phyloP scores from a whole-genome alignment of 2,113 vertebrate genomes.

The Willisornis vidua region DNA sequence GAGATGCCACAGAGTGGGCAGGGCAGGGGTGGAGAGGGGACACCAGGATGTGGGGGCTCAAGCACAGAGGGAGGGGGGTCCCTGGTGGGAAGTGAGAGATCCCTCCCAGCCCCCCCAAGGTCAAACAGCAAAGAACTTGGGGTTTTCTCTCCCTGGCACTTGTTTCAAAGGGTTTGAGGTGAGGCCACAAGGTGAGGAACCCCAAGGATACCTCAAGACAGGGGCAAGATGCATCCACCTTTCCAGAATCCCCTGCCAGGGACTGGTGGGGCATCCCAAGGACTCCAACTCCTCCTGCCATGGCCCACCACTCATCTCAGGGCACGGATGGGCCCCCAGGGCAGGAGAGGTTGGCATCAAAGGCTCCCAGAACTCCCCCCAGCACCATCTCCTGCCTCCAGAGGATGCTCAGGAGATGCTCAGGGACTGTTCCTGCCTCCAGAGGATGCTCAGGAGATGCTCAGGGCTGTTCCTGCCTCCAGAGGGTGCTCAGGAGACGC shows the following conservation, averaged over 20 bases:
- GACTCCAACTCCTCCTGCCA: not conserved
- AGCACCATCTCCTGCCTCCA: not conserved
- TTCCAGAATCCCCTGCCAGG: not conserved
- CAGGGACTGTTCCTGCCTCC: too few relatives aligned
- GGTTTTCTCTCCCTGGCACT: not conserved
- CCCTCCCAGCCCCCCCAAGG: rapidly evolving
- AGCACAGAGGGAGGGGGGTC: not conserved
- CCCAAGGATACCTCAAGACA: not conserved
- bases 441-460: not conserved
- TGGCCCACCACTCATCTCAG: rapidly evolving
- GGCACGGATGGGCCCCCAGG: rapidly evolving
- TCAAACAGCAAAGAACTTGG: not conserved
- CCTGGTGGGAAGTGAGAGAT: not conserved
- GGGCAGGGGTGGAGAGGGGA: not conserved
- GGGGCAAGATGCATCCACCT: not conserved
- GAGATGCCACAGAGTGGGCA: not conserved
- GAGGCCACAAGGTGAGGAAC: not conserved
- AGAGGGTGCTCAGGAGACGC: too few relatives aligned
- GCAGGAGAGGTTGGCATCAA: not conserved
- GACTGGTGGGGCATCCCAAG: too few relatives aligned
- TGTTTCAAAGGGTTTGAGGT: not conserved
- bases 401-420: too few relatives aligned
- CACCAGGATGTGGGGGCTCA: rapidly evolving
- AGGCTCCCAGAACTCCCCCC: not conserved
- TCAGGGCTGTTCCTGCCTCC: not conserved